Evolutionary conservation across 1,140 invertebrate genomes (phyloP), one percentile per base, ranked within the genome.

Genomic region (Epicauta chinensis): DNA sequence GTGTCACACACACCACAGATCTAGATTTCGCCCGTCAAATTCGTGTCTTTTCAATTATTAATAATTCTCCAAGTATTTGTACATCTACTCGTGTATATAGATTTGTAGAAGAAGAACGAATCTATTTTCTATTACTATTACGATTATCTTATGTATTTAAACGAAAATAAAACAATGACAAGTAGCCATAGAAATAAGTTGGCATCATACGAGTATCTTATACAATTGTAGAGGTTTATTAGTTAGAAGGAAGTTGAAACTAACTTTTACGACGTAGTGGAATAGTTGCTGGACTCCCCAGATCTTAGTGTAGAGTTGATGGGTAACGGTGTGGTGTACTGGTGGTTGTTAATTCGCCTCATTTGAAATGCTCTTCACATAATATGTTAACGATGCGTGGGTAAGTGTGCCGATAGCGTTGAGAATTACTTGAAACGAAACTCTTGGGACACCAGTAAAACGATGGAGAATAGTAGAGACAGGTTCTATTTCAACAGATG

Each of bases 371-470:
- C 56, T 48, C 53, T 55, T 52, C 56, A 58, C 56, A 55, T 58
- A 58, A 58, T 58, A 58, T 52, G 56, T 55, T 58, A 58, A 58
- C 53, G 56, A 58, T 58, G 56, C 56, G 53, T 58, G 53, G 40
- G 53, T 41, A 55, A 55, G 48, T 55, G 48, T 41, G 48, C 35
- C 46, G 46, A 49, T 49, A 49, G 46, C 46, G 46, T 31, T 38
- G 37, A 49, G 46, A 49, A 49, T 49, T 49, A 49, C 36, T 49
- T 16, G 36, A 39, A 49, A 49, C 37, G 37, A 49, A 49, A 38
- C 46, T 49, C 46, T 39, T 15, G 46, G 46, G 46, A 49, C 36
- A 17, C 34, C 37, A 23, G 4, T 23, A 23, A 23, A 23, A 23
- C 17, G 17, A 4, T 23, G 17, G 17, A 23, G 17, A 1, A 23